A percentile compares a stretch with the other conserved stretches of the same genome.
Conservation (phyloP, 2,113 vertebrate genomes). For the Megalops atlanticus region DNA sequence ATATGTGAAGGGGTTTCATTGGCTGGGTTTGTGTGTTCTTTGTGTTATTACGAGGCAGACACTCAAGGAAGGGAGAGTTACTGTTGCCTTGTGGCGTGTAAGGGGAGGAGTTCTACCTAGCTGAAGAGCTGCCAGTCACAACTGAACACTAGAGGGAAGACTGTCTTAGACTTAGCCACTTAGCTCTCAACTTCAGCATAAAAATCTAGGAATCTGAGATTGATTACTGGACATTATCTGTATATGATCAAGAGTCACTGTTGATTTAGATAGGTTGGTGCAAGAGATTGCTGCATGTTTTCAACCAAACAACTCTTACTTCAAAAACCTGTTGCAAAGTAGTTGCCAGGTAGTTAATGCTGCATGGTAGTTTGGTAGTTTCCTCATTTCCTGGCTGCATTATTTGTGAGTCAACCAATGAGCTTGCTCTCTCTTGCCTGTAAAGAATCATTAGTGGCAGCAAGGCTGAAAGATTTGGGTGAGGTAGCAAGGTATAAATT, state of each 20-base stretch:
- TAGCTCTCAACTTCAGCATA: neutral
- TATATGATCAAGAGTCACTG: neutral
- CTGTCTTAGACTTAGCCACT: neutral
- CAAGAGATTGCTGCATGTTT: too few species aligned
- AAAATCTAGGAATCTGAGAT: neutral
- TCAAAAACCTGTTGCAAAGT: too few species aligned
- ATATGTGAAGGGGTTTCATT: neutral
- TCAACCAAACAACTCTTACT: too few species aligned
- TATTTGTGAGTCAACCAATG: neutral
- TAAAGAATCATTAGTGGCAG: neutral
- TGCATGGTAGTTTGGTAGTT: too few species aligned
- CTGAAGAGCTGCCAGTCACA: neutral
- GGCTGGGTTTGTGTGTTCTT: conserved; percentile 3
- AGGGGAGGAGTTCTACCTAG: neutral
- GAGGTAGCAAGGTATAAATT: too few species aligned
- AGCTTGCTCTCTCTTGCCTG: neutral
- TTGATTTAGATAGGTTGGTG: neutral
- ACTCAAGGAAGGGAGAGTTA: neutral
- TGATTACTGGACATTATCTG: conserved; percentile 5
- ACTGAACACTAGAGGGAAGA: neutral
- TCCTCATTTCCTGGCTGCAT: too few species aligned
- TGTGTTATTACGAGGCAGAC: neutral
- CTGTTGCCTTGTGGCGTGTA: neutral
- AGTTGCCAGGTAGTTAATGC: too few species aligned
- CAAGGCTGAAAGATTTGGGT: too few species aligned